Evolutionary conservation across 1,140 invertebrate genomes (phyloP).

Genomic region (Magallana gigas): DNA sequence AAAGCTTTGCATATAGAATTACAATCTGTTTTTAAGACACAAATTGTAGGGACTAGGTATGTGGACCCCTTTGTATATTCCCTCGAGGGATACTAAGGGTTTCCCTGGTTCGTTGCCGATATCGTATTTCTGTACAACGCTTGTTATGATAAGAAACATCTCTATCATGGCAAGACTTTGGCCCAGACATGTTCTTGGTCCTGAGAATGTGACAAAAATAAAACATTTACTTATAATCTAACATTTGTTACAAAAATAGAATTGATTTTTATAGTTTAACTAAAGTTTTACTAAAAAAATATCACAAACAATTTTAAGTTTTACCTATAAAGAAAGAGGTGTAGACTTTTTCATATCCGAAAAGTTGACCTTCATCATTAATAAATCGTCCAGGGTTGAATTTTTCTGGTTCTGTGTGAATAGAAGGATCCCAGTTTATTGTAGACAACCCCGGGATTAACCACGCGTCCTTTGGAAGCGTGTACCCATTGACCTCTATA

Average conservation of each 20-base stretch:
- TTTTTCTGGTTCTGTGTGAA: constrained; percentile 85
- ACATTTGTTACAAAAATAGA: no score
- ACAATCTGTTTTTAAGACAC: neutral
- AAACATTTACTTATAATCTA: no score
- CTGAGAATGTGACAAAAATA: neutral
- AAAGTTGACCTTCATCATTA: constrained; percentile 57
- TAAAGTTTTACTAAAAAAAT: no score
- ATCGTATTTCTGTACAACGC: neutral
- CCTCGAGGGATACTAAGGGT: neutral
- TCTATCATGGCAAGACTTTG: neutral
- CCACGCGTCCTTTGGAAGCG: constrained; percentile 71
- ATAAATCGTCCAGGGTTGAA: constrained; percentile 85
- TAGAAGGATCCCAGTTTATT: constrained; percentile 69
- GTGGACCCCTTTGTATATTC: neutral
- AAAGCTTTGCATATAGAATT: no score
- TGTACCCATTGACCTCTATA: constrained; percentile 68
- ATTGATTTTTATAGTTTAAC: no score
- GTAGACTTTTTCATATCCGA: constrained; percentile 53
- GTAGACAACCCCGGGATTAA: constrained; percentile 71
- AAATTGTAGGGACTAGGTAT: neutral
- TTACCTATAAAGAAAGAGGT: constrained; percentile 57
- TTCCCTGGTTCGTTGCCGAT: neutral
- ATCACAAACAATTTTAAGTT: no score
- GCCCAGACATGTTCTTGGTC: neutral
- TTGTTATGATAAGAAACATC: neutral